Evolutionary conservation across 1,140 invertebrate species (phyloP).

Genomic region (Euura saliciscinereae): DNA sequence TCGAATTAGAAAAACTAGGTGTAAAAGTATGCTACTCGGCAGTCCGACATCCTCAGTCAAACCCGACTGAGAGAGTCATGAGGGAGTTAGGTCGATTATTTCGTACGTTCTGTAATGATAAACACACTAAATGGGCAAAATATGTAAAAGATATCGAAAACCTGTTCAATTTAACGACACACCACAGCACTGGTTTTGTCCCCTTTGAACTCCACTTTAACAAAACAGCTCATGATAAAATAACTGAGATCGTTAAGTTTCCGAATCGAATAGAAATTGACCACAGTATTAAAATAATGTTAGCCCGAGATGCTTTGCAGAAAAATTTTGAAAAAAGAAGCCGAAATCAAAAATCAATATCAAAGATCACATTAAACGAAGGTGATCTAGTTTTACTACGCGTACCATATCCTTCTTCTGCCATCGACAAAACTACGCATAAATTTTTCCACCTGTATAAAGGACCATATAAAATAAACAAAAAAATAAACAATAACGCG

Average conservation of each 20-base stretch:
- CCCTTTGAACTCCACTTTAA: constrained; percentile 49
- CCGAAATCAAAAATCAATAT: constrained; percentile 15
- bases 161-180: constrained; percentile 45
- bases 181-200: constrained; percentile 40
- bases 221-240: constrained; percentile 25
- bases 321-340: constrained; percentile 7
- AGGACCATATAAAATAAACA: constrained; percentile 22
- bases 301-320: constrained; percentile 10
- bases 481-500: constrained; percentile 20
- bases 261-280: neutral
- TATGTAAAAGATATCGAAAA: constrained; percentile 31
- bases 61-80: constrained; percentile 39
- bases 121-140: constrained; percentile 30
- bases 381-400: constrained; percentile 14
- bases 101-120: constrained; percentile 31
- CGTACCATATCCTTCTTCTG: constrained; percentile 20
- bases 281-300: constrained; percentile 3
- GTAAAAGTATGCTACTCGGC: constrained; percentile 36
- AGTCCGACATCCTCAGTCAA: constrained; percentile 37
- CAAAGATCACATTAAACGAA: neutral
- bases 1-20: constrained; percentile 26
- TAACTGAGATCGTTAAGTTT: constrained; percentile 14
- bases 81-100: constrained; percentile 38
- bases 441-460: constrained; percentile 28
- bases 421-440: constrained; percentile 17